These are phyloP conservation scores for Aradus depressus DNA, from an alignment of 2,888 invertebrate genomes.

Conservation along the genomic window DNA sequence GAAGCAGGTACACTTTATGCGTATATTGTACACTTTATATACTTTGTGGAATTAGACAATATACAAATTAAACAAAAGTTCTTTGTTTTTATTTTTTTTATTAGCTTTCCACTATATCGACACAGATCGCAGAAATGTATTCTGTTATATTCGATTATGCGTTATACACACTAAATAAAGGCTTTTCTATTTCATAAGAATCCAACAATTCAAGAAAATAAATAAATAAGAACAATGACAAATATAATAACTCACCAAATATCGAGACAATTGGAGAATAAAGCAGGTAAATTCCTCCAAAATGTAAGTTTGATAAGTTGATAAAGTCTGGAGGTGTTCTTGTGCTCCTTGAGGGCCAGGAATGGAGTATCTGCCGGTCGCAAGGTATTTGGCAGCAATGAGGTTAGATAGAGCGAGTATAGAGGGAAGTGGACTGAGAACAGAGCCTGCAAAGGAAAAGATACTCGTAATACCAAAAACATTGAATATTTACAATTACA, in stretches of 20 bases:
- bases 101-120: no score
- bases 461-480: background rate
- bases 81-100: no score
- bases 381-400: constrained; percentile 13
- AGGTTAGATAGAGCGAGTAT: constrained; percentile 27
- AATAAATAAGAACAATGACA: background rate
- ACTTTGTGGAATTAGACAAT: no score
- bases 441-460: constrained; percentile 25
- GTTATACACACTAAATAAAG: constrained; percentile 9
- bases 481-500: background rate
- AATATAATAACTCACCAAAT: background rate
- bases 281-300: constrained; percentile 49
- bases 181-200: background rate
- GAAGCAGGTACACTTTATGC: no score
- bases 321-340: constrained; percentile 16
- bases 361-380: constrained; percentile 1
- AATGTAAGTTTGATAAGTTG: constrained; percentile 42
- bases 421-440: constrained; percentile 29
- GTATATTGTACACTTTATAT: no score
- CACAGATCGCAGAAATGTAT: no score
- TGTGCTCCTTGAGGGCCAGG: constrained; percentile 21
- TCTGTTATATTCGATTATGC: background rate
- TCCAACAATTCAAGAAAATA: background rate
- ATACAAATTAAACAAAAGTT: no score
- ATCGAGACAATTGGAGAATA: constrained; percentile 39